These are phyloP conservation scores for Parotocinclus haroldoi DNA, from an alignment of 2,797 vertebrate genomes.

Conservation along the genomic window DNA sequence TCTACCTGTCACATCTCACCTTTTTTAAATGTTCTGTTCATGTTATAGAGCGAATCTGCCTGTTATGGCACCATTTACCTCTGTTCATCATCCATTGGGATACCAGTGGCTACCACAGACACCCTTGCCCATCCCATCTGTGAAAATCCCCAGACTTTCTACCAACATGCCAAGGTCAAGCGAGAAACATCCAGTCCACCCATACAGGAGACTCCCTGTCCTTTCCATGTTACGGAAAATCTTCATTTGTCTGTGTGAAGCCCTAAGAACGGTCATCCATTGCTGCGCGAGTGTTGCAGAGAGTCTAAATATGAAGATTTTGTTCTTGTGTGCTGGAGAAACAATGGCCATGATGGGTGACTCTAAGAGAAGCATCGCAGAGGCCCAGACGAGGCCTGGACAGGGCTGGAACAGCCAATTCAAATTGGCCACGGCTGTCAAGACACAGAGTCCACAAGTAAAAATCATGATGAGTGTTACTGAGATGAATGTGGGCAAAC, in stretches of 20 bases:
- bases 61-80: constrained; percentile 31
- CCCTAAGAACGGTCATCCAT: constrained; percentile 8
- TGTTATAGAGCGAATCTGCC: constrained; percentile 3
- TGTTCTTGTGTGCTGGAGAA: constrained; percentile 21
- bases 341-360: constrained; percentile 14
- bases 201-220: background rate
- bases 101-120: constrained; percentile 7
- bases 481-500: background rate
- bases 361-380: constrained; percentile 2
- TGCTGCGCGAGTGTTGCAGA: constrained; percentile 5
- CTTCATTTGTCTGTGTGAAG: constrained; percentile 18
- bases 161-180: background rate
- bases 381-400: constrained; percentile 19
- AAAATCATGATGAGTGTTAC: background rate
- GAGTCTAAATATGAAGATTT: constrained; percentile 19
- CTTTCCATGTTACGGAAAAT: constrained; percentile 7
- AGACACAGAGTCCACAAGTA: background rate
- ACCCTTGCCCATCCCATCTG: background rate
- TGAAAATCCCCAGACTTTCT: background rate
- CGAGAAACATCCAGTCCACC: background rate
- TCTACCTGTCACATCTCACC: too few species aligned
- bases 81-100: background rate
- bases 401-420: background rate
- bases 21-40: background rate
- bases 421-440: background rate